These are phyloP conservation scores for Pseudomyrmex concolor DNA, from an alignment of 1,140 invertebrate species.

Conservation along the genomic window DNA sequence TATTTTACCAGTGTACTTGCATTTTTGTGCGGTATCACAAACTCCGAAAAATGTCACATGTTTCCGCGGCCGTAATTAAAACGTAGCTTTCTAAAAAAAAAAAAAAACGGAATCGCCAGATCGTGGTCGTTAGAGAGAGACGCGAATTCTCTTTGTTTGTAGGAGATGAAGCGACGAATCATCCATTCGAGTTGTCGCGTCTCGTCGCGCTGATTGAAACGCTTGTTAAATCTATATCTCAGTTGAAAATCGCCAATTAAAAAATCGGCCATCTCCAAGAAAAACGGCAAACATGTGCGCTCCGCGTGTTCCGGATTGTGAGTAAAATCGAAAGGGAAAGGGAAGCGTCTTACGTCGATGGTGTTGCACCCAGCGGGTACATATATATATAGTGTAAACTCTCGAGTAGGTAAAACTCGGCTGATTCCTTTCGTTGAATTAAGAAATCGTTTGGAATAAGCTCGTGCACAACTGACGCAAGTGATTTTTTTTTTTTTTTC, in stretches of 20 bases:
- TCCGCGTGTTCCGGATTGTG: constrained; percentile 11
- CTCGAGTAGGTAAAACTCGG: neutral
- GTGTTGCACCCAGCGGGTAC: neutral
- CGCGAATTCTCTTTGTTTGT: constrained; percentile 42
- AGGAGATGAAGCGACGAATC: constrained; percentile 24
- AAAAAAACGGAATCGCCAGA: constrained; percentile 17
- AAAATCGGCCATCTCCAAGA: neutral
- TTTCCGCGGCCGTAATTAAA: too few relatives aligned
- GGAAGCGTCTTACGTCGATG: constrained; percentile 42
- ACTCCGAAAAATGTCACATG: too few relatives aligned
- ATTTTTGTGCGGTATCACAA: too few relatives aligned
- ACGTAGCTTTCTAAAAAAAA: neutral
- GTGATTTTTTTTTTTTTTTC: neutral
- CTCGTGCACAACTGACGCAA: neutral
- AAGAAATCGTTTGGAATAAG: neutral
- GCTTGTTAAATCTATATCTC: neutral
- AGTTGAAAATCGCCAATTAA: neutral
- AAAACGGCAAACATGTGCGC: neutral
- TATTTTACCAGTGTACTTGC: too few relatives aligned
- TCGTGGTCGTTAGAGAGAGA: constrained; percentile 1
- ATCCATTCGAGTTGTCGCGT: neutral
- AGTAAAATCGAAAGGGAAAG: constrained; percentile 43
- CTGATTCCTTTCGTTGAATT: neutral
- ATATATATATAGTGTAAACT: too few relatives aligned
- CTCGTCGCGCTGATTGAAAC: neutral